phyloP scores from a whole-genome alignment of 2,797 vertebrate genomes.

The Vultur gryphus region DNA sequence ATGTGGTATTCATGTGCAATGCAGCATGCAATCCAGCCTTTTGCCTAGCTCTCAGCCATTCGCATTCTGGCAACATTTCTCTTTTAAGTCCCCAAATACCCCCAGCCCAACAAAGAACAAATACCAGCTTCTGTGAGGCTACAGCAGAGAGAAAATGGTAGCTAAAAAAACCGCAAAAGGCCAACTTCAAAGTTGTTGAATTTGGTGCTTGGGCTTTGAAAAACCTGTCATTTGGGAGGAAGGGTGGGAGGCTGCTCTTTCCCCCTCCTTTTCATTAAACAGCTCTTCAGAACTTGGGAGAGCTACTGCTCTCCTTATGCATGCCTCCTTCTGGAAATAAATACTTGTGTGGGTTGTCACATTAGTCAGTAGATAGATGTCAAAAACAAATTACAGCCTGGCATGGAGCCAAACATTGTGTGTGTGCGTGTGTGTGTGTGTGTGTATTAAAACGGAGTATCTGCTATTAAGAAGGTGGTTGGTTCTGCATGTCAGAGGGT shows the following conservation, averaged over 20 bases:
- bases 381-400: conserved; percentile 60
- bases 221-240: conserved; percentile 35
- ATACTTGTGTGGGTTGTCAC: conserved; percentile 59
- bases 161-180: background rate
- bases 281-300: conserved; percentile 32
- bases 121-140: conserved; percentile 16
- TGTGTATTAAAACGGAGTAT: background rate
- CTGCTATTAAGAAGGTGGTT: background rate
- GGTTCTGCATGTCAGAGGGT: background rate
- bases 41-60: background rate
- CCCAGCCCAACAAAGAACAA: conserved; percentile 5
- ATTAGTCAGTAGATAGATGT: conserved; percentile 58
- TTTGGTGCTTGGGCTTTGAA: conserved; percentile 47
- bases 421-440: background rate
- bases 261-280: conserved; percentile 46
- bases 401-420: background rate
- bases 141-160: conserved; percentile 17
- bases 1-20: background rate
- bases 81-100: conserved; percentile 10
- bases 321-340: conserved; percentile 66
- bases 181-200: conserved; percentile 42
- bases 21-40: background rate
- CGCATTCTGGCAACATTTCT: background rate
- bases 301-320: conserved; percentile 38
- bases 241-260: conserved; percentile 34